Base-by-base conservation (phyloP, 2,797 vertebrate species). In the Lophotriccus pileatus region DNA sequence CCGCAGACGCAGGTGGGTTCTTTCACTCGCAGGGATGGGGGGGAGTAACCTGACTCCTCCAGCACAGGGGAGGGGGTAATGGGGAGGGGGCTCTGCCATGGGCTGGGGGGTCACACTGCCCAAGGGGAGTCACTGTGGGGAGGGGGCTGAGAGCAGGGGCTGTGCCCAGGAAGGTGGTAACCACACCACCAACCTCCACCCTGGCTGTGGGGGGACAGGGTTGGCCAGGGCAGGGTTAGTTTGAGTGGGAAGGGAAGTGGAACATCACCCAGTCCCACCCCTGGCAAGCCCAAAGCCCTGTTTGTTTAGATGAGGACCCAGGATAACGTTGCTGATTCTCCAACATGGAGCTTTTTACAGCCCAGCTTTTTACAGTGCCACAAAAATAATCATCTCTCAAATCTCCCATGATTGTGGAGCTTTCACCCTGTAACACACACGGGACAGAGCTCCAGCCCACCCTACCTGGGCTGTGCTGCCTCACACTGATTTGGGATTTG, bases 1-100 rank as follows among this genome's bases (percentile, higher is more conserved):
- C 91, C 92, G 97, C 98, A 98, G 98, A 98, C 98, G 97, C 99
- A 99, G 99, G 99, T 99, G 99, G 98, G 98, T 98, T 98, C 98
- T 98, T 98, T 99, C 99, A 99, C 98, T 98, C 97, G 85, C 98
- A 98, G 98, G 98, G 98, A 97, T 94, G 96, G 97, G 94, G 94
- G 97, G 97, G 96, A 91, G 98, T 97, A 98, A 98, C 98, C 95
- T 87, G 97, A 98, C 95, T 98, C 98, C 52, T 59, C 17, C 10
- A 46, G 84, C 5, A 2, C 97, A 98, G 98, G 98, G 98, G 98
- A 98, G 28, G 98, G 96, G 98, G 98, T 97, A 97, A 97, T 89
- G 98, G 98, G 98, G 98, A 98, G 98, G 98, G 98, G 98, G 98
- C 97, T 98, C 97, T 97, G 98, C 98, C 98, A 96, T 94, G 98